Evolutionary conservation across 1,140 invertebrate genomes (phyloP).

Genomic region (Heliconius congener): DNA sequence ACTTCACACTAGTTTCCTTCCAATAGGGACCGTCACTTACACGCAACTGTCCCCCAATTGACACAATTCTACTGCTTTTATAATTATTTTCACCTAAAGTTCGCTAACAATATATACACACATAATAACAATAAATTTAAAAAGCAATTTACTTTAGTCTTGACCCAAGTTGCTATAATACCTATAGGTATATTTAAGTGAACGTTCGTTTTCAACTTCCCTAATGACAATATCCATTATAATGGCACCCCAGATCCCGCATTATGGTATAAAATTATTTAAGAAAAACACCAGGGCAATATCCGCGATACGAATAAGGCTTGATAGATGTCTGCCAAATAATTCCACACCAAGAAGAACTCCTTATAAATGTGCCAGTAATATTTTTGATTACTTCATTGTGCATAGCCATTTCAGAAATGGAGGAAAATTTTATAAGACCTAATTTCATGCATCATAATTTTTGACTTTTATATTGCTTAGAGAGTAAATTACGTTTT

Average conservation of each 20-base stretch:
- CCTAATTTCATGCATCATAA: slow-evolving; percentile 26
- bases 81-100: too few relatives aligned
- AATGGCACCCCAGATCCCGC: slow-evolving; percentile 19
- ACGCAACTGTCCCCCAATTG: too few relatives aligned
- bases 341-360: slow-evolving; percentile 18
- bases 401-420: slow-evolving; percentile 24
- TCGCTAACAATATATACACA: too few relatives aligned
- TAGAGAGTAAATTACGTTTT: neutral
- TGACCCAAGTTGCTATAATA: too few relatives aligned
- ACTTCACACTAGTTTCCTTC: too few relatives aligned
- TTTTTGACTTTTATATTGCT: slow-evolving; percentile 23
- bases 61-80: too few relatives aligned
- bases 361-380: slow-evolving; percentile 27
- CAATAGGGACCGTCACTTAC: too few relatives aligned
- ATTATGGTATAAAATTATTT: slow-evolving; percentile 39
- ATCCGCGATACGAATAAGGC: slow-evolving; percentile 36
- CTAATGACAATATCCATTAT: slow-evolving; percentile 45
- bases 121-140: too few relatives aligned
- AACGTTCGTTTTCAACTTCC: neutral
- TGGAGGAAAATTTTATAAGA: slow-evolving; percentile 21
- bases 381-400: slow-evolving; percentile 33
- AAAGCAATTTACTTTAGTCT: too few relatives aligned
- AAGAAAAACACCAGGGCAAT: slow-evolving; percentile 42
- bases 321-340: slow-evolving; percentile 38
- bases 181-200: too few relatives aligned